phyloP scores from a whole-genome alignment of 2,113 vertebrate species.

The Myrmophylax atrothorax region DNA sequence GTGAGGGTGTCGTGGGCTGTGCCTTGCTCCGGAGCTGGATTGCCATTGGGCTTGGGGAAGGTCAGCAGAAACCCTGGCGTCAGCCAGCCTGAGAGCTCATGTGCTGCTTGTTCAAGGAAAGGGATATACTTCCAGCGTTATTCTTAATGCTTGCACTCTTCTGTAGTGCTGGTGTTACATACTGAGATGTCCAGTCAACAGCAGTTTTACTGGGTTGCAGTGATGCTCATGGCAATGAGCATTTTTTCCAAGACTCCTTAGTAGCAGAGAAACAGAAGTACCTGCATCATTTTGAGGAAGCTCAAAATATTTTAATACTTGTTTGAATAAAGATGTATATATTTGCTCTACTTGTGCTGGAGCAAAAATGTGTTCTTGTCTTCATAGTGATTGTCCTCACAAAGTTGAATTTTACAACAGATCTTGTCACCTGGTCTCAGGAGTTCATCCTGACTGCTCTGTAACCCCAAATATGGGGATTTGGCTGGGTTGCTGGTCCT shows the following conservation, averaged over 20 bases:
- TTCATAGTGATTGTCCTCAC: not conserved
- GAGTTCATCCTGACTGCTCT: not conserved
- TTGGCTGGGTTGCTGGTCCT: not conserved
- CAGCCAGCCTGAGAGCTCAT: rapidly evolving
- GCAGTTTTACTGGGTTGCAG: not conserved
- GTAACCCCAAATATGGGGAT: not conserved
- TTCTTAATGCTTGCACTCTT: not conserved
- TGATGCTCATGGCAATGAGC: not conserved
- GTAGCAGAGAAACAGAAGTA: not conserved
- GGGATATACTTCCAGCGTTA: not conserved
- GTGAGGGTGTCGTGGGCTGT: not conserved
- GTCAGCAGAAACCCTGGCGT: not conserved
- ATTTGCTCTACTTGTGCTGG: not conserved
- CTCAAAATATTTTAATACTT: not conserved
- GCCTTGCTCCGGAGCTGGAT: not conserved
- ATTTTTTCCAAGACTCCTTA: not conserved
- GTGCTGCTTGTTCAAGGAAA: not conserved
- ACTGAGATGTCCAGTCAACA: not conserved
- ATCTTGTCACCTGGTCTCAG: not conserved
- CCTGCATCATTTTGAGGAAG: not conserved
- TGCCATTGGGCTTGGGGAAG: not conserved
- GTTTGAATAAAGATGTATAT: not conserved
- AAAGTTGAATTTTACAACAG: not conserved
- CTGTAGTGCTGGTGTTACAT: not conserved
- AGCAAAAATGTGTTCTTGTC: not conserved